These are phyloP conservation scores for Pipistrellus pygmaeus DNA, from an alignment of 2,797 vertebrate genomes.

Conservation along the genomic window DNA sequence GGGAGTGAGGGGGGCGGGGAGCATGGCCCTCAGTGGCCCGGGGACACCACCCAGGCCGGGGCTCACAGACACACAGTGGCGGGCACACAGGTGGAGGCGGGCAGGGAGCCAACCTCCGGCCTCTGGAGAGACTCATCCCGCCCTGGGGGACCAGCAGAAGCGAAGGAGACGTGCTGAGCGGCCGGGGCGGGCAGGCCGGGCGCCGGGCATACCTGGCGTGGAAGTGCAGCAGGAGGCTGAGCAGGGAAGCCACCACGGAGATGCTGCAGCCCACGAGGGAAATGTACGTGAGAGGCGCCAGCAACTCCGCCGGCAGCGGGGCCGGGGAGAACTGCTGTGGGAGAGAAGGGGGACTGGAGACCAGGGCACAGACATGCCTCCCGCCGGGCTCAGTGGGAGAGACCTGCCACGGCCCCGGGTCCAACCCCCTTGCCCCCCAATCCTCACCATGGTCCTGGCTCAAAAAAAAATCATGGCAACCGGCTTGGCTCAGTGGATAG, in stretches of 20 bases:
- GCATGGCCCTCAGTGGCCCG: background rate
- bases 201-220: constrained; percentile 66
- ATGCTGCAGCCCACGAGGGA: constrained; percentile 83
- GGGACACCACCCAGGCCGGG: background rate
- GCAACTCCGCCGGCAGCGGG: background rate
- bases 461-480: background rate
- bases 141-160: background rate
- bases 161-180: no score
- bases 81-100: background rate
- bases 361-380: no score
- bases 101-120: background rate
- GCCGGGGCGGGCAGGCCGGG: fast-evolving
- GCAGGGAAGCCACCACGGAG: constrained; percentile 71
- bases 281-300: constrained; percentile 77
- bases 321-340: constrained; percentile 62
- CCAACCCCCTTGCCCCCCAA: background rate
- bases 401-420: background rate
- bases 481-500: no score
- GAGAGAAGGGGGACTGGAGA: background rate
- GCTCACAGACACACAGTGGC: fast-evolving
- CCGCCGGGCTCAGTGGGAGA: background rate
- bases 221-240: constrained; percentile 72
- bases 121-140: background rate
- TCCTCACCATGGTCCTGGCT: background rate
- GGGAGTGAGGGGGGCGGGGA: background rate